Evolutionary conservation across 2,113 vertebrate species (phyloP).

Genomic region (Mastomys natalensis): DNA sequence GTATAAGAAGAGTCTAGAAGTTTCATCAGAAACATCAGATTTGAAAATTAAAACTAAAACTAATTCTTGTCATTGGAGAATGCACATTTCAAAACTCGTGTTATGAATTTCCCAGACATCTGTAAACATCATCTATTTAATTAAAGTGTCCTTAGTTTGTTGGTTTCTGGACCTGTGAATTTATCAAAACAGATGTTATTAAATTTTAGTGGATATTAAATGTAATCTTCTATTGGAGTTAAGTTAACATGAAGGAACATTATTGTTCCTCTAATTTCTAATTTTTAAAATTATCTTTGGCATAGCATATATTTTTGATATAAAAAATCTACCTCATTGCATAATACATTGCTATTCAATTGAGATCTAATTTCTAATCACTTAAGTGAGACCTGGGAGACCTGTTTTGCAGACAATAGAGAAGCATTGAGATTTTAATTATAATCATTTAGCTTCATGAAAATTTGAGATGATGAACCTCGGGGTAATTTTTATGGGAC

Average conservation of each 20-base stretch:
- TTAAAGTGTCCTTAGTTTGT: background rate
- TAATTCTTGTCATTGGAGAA: background rate
- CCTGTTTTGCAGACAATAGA: conserved; percentile 4
- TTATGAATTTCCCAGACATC: background rate
- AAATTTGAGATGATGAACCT: conserved; percentile 54
- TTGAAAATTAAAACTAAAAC: conserved; percentile 6
- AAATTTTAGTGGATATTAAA: background rate
- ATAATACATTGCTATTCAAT: no score
- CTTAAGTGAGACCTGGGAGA: background rate
- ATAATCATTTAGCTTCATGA: conserved; percentile 48
- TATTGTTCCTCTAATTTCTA: background rate
- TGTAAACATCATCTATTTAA: conserved; percentile 30
- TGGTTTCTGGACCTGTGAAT: background rate
- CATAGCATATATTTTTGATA: background rate
- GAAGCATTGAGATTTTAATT: conserved; percentile 50
- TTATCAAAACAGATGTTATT: background rate
- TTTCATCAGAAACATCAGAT: background rate
- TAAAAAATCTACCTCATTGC: no score
- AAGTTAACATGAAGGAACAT: background rate
- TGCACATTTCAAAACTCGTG: conserved; percentile 8
- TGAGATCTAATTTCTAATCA: conserved; percentile 32
- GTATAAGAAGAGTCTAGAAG: background rate
- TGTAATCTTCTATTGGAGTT: background rate
- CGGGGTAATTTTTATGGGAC: background rate
- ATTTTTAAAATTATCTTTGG: background rate